Evolutionary conservation across 2,797 vertebrate genomes (phyloP).

Genomic region (Microctenopoma lineatum): DNA sequence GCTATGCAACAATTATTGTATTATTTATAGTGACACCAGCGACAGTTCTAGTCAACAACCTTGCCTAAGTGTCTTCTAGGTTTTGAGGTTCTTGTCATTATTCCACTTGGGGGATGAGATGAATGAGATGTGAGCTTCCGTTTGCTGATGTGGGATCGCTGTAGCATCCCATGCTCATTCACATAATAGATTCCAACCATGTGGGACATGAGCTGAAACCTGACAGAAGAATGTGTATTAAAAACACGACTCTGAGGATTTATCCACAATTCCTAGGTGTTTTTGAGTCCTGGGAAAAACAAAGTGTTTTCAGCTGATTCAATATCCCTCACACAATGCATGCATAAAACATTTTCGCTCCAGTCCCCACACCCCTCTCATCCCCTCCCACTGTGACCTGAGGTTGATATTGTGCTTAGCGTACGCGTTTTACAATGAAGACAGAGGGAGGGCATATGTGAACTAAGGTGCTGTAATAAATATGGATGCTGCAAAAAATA

Average conservation of each 20-base stretch:
- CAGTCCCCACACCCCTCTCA: constrained; percentile 28
- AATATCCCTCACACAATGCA: constrained; percentile 38
- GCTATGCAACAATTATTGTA: constrained; percentile 35
- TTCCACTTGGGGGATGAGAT: constrained; percentile 44
- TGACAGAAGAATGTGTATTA: constrained; percentile 30
- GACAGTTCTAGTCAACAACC: constrained; percentile 45
- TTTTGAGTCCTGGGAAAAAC: constrained; percentile 31
- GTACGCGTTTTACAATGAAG: constrained; percentile 50
- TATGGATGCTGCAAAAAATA: constrained; percentile 54
- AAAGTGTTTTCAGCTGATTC: constrained; percentile 41
- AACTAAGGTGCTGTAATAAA: constrained; percentile 59
- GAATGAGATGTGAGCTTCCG: constrained; percentile 52
- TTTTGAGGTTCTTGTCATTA: constrained; percentile 35
- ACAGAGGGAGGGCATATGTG: constrained; percentile 26
- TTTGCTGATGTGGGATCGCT: constrained; percentile 44
- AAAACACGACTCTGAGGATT: constrained; percentile 29
- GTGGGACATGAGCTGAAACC: constrained; percentile 44
- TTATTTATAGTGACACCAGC: constrained; percentile 54
- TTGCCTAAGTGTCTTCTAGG: constrained; percentile 30
- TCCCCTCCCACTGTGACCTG: constrained; percentile 37
- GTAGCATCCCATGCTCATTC: constrained; percentile 32
- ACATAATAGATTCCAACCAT: constrained; percentile 52
- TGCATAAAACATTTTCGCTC: constrained; percentile 36
- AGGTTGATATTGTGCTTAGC: constrained; percentile 53
- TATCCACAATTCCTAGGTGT: constrained; percentile 10